phyloP scores from a whole-genome alignment of 2,888 invertebrate genomes.

The Helobdella robusta region DNA sequence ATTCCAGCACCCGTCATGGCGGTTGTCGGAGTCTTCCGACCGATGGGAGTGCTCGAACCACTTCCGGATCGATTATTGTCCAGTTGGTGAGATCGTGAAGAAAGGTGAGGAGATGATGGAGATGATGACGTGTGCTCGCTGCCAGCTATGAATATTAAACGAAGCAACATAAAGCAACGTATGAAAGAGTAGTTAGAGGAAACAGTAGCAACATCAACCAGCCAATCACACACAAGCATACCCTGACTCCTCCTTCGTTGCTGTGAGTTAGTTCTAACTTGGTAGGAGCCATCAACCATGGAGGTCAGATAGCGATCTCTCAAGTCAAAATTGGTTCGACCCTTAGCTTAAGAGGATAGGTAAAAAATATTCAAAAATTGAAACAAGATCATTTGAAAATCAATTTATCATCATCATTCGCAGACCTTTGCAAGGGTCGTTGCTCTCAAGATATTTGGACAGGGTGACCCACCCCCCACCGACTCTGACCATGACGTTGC shows the following conservation, averaged over 20 bases:
- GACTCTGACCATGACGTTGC: conserved; percentile 98
- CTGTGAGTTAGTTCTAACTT: too few species aligned
- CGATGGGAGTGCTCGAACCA: conserved; percentile 5
- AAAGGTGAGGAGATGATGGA: not conserved
- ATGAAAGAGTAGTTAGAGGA: too few species aligned
- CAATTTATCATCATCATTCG: not conserved
- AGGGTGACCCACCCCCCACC: conserved; percentile 99
- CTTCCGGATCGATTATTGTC: not conserved
- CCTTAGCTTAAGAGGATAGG: conserved; percentile 13
- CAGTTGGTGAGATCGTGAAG: not conserved
- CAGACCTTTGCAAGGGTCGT: conserved; percentile 99
- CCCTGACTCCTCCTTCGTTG: too few species aligned
- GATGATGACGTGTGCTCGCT: too few species aligned
- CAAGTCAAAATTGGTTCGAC: conserved; percentile 21
- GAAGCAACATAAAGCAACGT: too few species aligned
- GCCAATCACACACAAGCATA: too few species aligned
- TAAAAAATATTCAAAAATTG: not conserved
- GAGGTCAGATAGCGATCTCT: too few species aligned
- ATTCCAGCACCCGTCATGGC: not conserved
- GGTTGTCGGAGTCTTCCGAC: conserved; percentile 15
- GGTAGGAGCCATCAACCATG: too few species aligned
- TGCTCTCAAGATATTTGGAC: conserved; percentile 95
- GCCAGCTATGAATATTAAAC: too few species aligned
- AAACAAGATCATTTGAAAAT: not conserved
- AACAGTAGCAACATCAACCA: too few species aligned